Base-by-base conservation (phyloP, 2,113 vertebrate species). In the Petromus typicus region DNA sequence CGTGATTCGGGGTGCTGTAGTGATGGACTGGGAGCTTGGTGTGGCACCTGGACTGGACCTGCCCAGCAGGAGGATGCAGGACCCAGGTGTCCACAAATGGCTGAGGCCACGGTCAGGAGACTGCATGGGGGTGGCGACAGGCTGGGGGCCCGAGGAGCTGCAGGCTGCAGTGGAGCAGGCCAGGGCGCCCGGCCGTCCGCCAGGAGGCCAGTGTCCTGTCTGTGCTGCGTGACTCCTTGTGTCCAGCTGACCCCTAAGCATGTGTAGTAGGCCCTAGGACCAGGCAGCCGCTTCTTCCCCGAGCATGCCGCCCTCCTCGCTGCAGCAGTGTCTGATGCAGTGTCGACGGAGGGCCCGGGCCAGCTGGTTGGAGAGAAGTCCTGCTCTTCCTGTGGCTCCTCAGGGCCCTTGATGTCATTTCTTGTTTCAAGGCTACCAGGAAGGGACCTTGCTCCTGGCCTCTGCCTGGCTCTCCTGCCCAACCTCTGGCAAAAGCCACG, bases 131-230 rank as follows among this genome's bases (percentile, higher is more conserved):
- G 71, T 64, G 83, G 25, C 37, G 7, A 32, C 0, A 10, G 80
- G 34, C 34, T 30, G 14, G 69, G 78, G 89, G 56, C 80, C 76
- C 73, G 88, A 20, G 97, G 78, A 67, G 89, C 92, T 88, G 85
- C 95, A 97, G 89, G 66, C 56, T 25, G 1, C 94, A 88, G 85
- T 66, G 0, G 45, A 61, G 54, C 18, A 78, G 89, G 79, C 75
- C 59, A 0, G 66, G 59, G 34, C 32, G n/a, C n/a, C n/a, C n/a
- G n/a, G n/a, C n/a, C n/a, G n/a, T n/a, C n/a, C n/a, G n/a, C 45
- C n/a, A 45, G 56, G 57, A 51, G 43, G 18, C 30, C 7, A 3
- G 13, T 10, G 34, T 0, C 10, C 20, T 4, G 23, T 57, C 40
- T 78, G 22, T 66, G 48, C 66, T 32, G 27, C 34, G 16, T 13